Evolutionary conservation across 2,888 invertebrate species (phyloP), one percentile per base, ranked within the genome.

Genomic region (Euclidia mi): DNA sequence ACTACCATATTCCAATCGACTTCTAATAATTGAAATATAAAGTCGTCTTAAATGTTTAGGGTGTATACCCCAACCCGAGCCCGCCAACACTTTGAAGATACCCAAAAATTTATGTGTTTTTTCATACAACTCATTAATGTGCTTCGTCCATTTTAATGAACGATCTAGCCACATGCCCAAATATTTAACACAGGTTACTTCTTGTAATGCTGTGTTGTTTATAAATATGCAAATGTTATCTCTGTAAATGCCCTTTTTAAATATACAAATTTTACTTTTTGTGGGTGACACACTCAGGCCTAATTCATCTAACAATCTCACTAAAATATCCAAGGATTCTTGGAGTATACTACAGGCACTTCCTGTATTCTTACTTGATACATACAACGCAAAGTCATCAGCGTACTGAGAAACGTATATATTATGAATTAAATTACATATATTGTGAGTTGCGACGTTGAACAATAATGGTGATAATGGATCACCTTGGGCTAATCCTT

Each of bases 11-110:
- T 48, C 55, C 3, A 31, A 7, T 3, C 37, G 43, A 37, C 44
- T 44, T 11, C 34, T 17, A 25, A 53, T 48, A 2, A 58, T 11
- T 6, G 53, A 31, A 12, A 58, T 59, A 17, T 59, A 59, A 11
- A 49, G 14, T 12, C 53, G 25, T 29, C 53, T 25, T 29, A 59
- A 31, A 10, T 59, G 45, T 28, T 48, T 48, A 31, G 48, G 58
- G 11, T 58, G 58, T 4, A 71, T n/a, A n/a, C n/a, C n/a, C 74
- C 70, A 70, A 56, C 63, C 59, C 45, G 56, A 35, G 40, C 52
- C 50, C 3, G 18, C 38, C 40, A 35, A n/a, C 20, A 34, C 46
- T 45, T 55, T 15, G n/a, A 56, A 29, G 38, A 40, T 43, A 31
- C 47, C 20, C 25, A 41, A 12, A 34, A 37, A 46, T 9, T 20